Base-by-base conservation (phyloP, 1,140 invertebrate genomes). In the Papilio polyxenes region DNA sequence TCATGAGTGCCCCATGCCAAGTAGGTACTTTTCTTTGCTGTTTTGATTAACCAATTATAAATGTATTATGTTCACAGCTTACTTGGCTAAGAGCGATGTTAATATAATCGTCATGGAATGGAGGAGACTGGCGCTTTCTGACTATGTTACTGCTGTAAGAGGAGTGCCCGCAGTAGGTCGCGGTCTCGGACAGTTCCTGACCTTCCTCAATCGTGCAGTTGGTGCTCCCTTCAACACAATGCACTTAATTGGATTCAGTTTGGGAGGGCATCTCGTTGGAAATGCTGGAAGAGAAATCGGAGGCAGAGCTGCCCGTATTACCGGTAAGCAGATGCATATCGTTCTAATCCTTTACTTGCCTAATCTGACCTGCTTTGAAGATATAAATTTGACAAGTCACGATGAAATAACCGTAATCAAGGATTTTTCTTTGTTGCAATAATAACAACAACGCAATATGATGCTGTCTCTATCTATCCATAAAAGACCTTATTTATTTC, bases 261-360 rank as follows among this genome's bases (percentile, higher is more conserved):
- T 98, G 79, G 98, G 98, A 0, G 97, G 97, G 3, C 98, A 99
- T 88, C 96, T 98, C 1, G 97, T 98, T 0, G 98, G 98, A 2
- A 98, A 98, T 87, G 97, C 97, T 79, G 92, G 91, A 6, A 87
- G 91, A 48, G 84, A 87, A 72, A 80, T 90, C 0, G 83, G 85
- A 23, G 92, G 92, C 62, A 82, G 81, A 85, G 83, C 86, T 17
- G 88, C 85, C 8, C 87, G 90, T 77, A 75, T 91, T 37, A 90
- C 89, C 48, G 89, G 90, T 91, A 59, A 59, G 56, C 56, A 20
- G n/a, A 20, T 20, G 56, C n/a, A 20, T 5, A 20, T 59, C 7
- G 7, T 59, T 59, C 17, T 59, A 59, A 20, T 6, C n/a, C 17
- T 56, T 15, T 56, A 56, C 53, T 5, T 56, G 53, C 3, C 1